A percentile compares a stretch with the other conserved stretches of the same genome.
phyloP scores from a whole-genome alignment of 2,888 invertebrate genomes.

The Saturnia japonica region DNA sequence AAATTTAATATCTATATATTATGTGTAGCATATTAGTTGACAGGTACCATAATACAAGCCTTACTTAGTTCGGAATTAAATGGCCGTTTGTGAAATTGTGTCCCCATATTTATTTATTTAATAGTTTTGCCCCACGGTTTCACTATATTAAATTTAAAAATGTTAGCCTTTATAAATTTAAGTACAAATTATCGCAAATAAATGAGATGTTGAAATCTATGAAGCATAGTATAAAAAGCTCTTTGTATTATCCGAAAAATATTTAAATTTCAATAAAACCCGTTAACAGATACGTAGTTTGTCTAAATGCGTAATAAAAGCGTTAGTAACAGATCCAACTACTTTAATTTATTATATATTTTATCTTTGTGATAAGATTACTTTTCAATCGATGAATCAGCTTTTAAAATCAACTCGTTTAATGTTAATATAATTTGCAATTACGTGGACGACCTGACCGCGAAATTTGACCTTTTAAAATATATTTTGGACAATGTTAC shows the following conservation, averaged over 20 bases:
- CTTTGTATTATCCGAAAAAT: background rate
- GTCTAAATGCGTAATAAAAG: background rate
- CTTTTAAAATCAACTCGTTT: background rate
- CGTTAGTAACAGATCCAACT: background rate
- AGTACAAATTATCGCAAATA: background rate
- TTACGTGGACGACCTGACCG: background rate
- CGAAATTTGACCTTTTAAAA: background rate
- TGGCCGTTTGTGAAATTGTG: background rate
- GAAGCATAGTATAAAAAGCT: background rate
- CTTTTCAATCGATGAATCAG: background rate
- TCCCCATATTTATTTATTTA: background rate
- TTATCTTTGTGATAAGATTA: background rate
- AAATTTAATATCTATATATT: no score
- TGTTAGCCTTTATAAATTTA: no score
- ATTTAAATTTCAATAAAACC: background rate
- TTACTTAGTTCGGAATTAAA: background rate
- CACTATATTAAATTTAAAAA: no score
- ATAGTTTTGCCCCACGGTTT: background rate
- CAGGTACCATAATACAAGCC: background rate
- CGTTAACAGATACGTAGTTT: background rate
- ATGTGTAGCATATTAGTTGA: no score
- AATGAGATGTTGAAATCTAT: background rate
- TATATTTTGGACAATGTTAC: background rate
- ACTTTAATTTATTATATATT: background rate
- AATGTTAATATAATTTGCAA: background rate